Evolutionary conservation across 1,140 invertebrate species (phyloP), one percentile per base, ranked within the genome.

Genomic region (Armadillidium nasatum): DNA sequence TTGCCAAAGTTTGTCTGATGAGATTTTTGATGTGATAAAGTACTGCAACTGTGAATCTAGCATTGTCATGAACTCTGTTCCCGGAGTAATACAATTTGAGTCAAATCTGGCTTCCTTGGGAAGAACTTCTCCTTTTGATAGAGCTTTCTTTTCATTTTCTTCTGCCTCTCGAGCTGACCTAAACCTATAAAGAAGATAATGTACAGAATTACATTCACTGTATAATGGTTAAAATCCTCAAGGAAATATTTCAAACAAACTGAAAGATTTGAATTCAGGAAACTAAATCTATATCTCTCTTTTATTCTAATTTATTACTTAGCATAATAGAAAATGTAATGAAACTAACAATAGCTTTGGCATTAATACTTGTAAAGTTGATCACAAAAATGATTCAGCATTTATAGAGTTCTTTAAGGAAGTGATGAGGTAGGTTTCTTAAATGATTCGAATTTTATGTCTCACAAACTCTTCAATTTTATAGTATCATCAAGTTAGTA

Each of bases 91-190:
- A 54, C 73, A 75, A 54, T 75, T 75, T 1, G 73, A 75, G 43
- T 75, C 73, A 45, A 75, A 75, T 11, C 73, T 46, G 10, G 46
- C 73, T 11, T 75, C 73, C 15, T 46, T 11, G 0, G 85, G 87
- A 7, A 88, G 79, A 11, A 80, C 83, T 89, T 92, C 83, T 85
- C 89, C 88, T 43, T 83, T 84, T 44, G 85, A 82, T 82, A 85
- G 85, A 0, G 95, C 96, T 83, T 91, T 89, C 70, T 89, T 88
- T 84, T 94, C 92, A 69, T 90, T 83, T 10, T 90, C 86, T 84
- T 94, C 90, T 4, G 93, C 93, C 82, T 96, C 93, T 83, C 93
- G 91, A 0, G 95, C 95, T n/a, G 94, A 90, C 70, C 93, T 89
- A 84, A 94, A 95, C 82, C 91, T 88, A 73, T 43, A 0, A 10